A percentile compares a stretch with the other conserved stretches of the same genome.
Conservation (phyloP, 1,140 invertebrate genomes). For the Monomorium pharaonis region DNA sequence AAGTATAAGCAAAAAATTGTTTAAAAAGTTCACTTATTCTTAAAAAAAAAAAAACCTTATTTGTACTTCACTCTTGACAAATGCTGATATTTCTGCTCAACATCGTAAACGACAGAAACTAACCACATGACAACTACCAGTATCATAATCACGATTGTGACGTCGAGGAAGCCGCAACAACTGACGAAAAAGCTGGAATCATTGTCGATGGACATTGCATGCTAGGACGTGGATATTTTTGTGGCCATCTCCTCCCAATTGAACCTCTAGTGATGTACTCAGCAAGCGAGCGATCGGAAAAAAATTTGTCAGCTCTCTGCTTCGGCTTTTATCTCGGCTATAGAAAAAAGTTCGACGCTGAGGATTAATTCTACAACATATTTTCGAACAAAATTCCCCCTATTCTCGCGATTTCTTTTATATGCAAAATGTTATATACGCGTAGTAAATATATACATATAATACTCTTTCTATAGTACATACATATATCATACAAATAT, state of each 20-base stretch:
- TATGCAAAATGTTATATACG: slow-evolving; percentile 1
- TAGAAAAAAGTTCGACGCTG: slow-evolving; percentile 29
- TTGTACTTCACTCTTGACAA: background rate
- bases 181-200: slow-evolving; percentile 13
- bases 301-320: slow-evolving; percentile 24
- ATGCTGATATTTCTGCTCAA: background rate
- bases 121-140: background rate
- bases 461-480: background rate
- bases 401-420: background rate
- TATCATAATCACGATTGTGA: slow-evolving; percentile 7
- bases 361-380: slow-evolving; percentile 40
- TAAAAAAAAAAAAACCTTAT: background rate
- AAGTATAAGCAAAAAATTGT: background rate
- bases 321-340: slow-evolving; percentile 28
- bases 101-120: background rate
- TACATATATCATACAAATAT: background rate
- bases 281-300: slow-evolving; percentile 7
- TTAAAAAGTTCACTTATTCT: background rate
- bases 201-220: background rate
- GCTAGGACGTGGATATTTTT: slow-evolving; percentile 24
- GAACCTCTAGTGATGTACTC: slow-evolving; percentile 13
- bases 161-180: background rate
- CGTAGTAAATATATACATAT: background rate
- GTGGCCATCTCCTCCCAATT: slow-evolving; percentile 12
- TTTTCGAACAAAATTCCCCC: background rate